Evolutionary conservation across 2,797 vertebrate genomes (phyloP).

Genomic region (Channallabes apus): DNA sequence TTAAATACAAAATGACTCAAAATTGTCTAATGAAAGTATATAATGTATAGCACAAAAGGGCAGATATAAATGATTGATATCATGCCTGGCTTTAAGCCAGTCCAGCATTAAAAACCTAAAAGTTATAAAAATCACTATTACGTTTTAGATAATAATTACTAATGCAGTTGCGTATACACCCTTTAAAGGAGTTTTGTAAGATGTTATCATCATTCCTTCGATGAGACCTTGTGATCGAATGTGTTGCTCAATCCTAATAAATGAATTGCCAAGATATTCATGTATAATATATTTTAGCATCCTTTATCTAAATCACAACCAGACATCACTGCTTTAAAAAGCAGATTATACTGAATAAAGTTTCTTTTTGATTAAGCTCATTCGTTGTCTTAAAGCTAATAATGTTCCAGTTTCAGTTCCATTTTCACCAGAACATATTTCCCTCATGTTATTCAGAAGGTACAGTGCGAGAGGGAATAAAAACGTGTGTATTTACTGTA

Average conservation of each 20-base stretch:
- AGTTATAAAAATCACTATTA: neutral
- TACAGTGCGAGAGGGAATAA: conserved; percentile 1
- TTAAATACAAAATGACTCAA: neutral
- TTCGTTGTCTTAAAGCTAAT: neutral
- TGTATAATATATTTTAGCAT: neutral
- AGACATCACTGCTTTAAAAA: neutral
- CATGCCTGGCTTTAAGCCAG: neutral
- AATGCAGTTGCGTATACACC: neutral
- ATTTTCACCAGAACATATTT: neutral
- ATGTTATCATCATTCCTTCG: neutral
- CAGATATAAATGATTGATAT: neutral
- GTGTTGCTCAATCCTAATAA: neutral
- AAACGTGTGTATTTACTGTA: conserved; percentile 18
- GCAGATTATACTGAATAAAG: too few relatives aligned
- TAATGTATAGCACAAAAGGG: neutral
- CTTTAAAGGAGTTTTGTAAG: neutral
- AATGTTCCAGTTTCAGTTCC: conserved; percentile 54
- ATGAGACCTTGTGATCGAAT: neutral
- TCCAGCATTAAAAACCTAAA: neutral
- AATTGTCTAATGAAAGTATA: neutral
- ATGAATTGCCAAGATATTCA: neutral
- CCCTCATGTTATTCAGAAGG: neutral
- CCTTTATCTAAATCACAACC: neutral
- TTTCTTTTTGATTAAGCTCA: neutral
- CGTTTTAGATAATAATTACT: too few relatives aligned